phyloP scores from a whole-genome alignment of 2,113 vertebrate genomes.

The Crotalus horridus region DNA sequence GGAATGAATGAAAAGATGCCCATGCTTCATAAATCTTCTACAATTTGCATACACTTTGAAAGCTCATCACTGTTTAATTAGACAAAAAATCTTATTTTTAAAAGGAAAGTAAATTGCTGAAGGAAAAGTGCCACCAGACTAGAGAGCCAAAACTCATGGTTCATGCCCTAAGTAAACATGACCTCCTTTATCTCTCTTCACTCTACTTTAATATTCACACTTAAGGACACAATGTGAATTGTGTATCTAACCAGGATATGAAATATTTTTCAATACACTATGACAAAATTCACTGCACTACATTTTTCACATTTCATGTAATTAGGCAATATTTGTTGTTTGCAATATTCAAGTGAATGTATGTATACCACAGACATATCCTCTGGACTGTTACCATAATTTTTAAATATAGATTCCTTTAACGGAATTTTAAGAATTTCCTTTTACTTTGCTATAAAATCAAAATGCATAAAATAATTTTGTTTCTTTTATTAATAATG shows the following conservation, averaged over 20 bases:
- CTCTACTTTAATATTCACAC: neutral
- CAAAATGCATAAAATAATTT: constrained; percentile 22
- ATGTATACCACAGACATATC: neutral
- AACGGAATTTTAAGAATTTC: neutral
- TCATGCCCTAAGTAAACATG: neutral
- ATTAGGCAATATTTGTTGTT: neutral
- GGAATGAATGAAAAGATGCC: neutral
- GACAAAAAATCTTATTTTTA: neutral
- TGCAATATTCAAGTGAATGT: neutral
- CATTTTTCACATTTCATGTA: neutral
- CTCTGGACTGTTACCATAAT: neutral
- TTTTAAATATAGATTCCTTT: constrained; percentile 28
- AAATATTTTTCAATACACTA: neutral
- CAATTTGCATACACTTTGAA: neutral
- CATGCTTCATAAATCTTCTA: neutral
- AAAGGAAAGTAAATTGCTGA: neutral
- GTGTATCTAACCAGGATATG: neutral
- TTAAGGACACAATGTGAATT: neutral
- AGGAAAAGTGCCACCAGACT: neutral
- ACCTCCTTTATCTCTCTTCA: neutral
- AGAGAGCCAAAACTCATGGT: neutral
- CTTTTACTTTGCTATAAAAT: constrained; percentile 32
- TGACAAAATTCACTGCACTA: neutral
- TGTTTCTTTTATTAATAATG: constrained; percentile 35
- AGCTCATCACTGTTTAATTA: neutral